phyloP scores from a whole-genome alignment of 2,888 invertebrate species.

The Archaeoteleia sp. region DNA sequence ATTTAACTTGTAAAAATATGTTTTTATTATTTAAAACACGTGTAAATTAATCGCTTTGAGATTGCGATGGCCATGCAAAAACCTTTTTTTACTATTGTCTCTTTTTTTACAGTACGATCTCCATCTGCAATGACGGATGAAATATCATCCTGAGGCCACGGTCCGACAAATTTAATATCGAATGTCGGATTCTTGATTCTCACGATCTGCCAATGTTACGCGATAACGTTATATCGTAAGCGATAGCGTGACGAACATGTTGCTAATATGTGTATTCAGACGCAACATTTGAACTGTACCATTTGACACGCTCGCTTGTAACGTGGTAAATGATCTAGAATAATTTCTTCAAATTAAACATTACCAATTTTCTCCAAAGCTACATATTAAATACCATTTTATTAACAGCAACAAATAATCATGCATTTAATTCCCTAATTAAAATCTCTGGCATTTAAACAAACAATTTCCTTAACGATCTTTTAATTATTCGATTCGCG shows the following conservation, averaged over 20 bases:
- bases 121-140: conserved; percentile 44
- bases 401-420: no score
- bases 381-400: no score
- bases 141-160: conserved; percentile 50
- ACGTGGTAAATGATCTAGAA: no score
- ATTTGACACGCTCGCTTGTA: no score
- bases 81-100: conserved; percentile 26
- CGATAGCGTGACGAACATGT: conserved; percentile 24
- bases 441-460: no score
- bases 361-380: no score
- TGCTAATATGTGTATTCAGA: conserved; percentile 31
- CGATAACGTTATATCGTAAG: conserved; percentile 40
- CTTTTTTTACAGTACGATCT: neutral
- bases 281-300: conserved; percentile 15
- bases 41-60: conserved; percentile 20
- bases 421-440: no score
- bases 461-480: no score
- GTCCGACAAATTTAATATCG: conserved; percentile 46
- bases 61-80: conserved; percentile 22
- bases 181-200: conserved; percentile 45
- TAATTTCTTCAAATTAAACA: no score
- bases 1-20: no score
- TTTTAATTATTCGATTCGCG: no score
- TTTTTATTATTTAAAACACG: no score
- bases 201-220: conserved; percentile 48